phyloP scores from a whole-genome alignment of 2,888 invertebrate species.

The Kuschelorhynchus macadamiae region DNA sequence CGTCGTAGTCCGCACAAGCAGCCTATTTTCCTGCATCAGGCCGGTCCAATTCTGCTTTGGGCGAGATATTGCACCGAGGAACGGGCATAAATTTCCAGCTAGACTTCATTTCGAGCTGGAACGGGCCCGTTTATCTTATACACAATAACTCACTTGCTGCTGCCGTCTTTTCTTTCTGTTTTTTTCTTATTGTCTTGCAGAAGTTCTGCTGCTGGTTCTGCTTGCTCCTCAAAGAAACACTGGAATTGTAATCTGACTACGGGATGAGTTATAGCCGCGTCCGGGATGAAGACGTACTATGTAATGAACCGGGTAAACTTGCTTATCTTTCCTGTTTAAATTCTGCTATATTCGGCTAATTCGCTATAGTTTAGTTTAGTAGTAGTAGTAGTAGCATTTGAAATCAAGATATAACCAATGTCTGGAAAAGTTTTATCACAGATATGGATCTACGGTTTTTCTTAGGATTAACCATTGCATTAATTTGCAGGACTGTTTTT shows the following conservation, averaged over 20 bases:
- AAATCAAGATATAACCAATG: too few species aligned
- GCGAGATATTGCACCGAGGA: conserved; percentile 69
- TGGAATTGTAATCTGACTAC: conserved; percentile 68
- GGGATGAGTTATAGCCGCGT: conserved; percentile 66
- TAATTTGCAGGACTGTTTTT: too few species aligned
- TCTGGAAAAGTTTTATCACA: too few species aligned
- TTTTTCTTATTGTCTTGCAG: conserved; percentile 69
- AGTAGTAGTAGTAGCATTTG: too few species aligned
- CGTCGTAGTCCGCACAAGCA: conserved; percentile 64
- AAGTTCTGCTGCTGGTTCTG: conserved; percentile 58
- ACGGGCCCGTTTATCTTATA: conserved; percentile 81
- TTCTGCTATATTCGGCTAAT: too few species aligned
- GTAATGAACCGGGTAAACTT: conserved; percentile 40
- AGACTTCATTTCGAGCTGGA: conserved; percentile 81
- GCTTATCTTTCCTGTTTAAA: conserved; percentile 32
- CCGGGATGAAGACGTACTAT: conserved; percentile 63
- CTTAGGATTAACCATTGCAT: too few species aligned
- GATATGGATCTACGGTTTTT: too few species aligned
- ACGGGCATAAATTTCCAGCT: conserved; percentile 71
- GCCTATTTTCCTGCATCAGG: conserved; percentile 65
- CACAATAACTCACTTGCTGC: conserved; percentile 74
- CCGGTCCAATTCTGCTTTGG: conserved; percentile 69
- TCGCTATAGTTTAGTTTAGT: too few species aligned
- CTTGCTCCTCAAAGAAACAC: conserved; percentile 65
- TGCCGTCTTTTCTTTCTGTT: conserved; percentile 67